Evolutionary conservation across 2,797 vertebrate species (phyloP).

Genomic region (Sardinella longiceps): DNA sequence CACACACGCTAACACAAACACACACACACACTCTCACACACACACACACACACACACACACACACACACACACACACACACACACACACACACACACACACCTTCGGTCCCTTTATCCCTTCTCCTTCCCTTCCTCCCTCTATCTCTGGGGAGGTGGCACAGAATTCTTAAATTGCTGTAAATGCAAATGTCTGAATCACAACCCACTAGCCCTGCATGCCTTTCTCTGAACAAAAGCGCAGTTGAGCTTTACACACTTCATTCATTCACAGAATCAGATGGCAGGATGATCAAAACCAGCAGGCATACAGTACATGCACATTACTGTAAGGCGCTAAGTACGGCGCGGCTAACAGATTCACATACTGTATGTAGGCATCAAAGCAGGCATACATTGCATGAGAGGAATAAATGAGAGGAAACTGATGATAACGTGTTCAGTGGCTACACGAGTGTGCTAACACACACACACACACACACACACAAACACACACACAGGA

Average conservation of each 20-base stretch:
- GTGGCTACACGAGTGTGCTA: not conserved
- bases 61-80: slow-evolving; percentile 42
- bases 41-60: slow-evolving; percentile 46
- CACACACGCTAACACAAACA: slow-evolving; percentile 28
- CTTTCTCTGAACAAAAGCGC: slow-evolving; percentile 42
- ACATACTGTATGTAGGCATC: slow-evolving; percentile 26
- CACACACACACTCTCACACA: slow-evolving; percentile 36
- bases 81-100: slow-evolving; percentile 48
- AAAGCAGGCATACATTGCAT: slow-evolving; percentile 24
- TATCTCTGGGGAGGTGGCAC: slow-evolving; percentile 63
- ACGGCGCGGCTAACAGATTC: slow-evolving; percentile 9
- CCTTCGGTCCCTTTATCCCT: slow-evolving; percentile 43
- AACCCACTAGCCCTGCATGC: slow-evolving; percentile 56
- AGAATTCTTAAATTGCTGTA: slow-evolving; percentile 74
- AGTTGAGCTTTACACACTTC: not conserved
- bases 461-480: not conserved
- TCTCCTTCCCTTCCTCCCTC: slow-evolving; percentile 49
- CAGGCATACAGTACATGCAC: no score
- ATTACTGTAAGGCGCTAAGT: no score
- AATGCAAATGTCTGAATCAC: slow-evolving; percentile 75
- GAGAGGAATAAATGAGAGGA: not conserved
- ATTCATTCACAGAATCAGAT: not conserved
- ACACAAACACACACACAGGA: not conserved
- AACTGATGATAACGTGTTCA: not conserved
- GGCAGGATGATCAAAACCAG: not conserved